phyloP scores from a whole-genome alignment of 2,797 vertebrate species.

The Sebastes diaconus region DNA sequence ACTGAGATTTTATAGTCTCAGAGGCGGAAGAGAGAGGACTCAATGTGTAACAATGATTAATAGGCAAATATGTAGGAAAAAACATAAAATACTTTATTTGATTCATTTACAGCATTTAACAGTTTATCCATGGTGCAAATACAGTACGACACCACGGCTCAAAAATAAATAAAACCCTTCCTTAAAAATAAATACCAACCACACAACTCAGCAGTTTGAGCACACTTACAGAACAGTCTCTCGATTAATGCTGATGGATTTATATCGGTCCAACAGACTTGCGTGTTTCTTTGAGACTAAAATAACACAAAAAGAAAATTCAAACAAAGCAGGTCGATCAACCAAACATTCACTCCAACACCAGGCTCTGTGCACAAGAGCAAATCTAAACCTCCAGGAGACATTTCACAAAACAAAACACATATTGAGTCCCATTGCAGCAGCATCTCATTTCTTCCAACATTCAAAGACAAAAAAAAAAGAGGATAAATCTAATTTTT shows the following conservation, averaged over 20 bases:
- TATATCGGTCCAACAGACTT: not conserved
- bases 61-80: not conserved
- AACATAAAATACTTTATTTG: conserved; percentile 29
- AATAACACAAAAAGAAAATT: not conserved
- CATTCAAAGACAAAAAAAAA: not conserved
- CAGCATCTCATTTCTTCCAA: not conserved
- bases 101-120: conserved; percentile 21
- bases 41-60: not conserved
- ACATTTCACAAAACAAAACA: not conserved
- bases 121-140: not conserved
- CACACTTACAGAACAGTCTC: not conserved
- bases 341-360: not conserved
- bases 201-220: conserved; percentile 31
- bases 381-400: not conserved
- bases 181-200: conserved; percentile 56
- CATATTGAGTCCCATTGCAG: not conserved
- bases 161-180: conserved; percentile 50
- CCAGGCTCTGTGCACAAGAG: not conserved
- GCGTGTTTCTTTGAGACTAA: not conserved
- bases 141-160: not conserved
- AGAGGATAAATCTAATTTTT: not conserved
- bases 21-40: not conserved
- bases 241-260: not conserved
- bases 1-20: not conserved
- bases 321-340: not conserved